Percentiles rank a stretch among this genome's conserved stretches.
Conservation (phyloP, 2,888 invertebrate genomes). For the Oxystoma pomonae region DNA sequence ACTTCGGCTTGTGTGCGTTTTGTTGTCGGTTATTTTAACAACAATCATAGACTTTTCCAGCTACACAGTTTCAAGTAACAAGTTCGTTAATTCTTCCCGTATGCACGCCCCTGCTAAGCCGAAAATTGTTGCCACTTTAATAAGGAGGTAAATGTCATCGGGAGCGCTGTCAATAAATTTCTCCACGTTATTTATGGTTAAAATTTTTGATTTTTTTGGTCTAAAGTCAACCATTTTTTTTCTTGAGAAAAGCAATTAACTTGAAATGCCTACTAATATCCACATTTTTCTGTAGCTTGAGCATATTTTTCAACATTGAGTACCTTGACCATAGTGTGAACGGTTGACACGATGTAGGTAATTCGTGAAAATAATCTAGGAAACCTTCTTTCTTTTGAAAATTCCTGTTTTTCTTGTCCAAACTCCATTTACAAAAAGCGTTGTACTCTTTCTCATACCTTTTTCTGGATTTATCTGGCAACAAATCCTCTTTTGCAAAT, state of each 20-base stretch:
- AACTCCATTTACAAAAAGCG: too few relatives aligned
- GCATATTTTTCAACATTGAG: constrained; percentile 1
- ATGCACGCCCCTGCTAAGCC: background rate
- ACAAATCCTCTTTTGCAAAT: too few relatives aligned
- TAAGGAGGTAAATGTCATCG: too few relatives aligned
- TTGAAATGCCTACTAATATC: background rate
- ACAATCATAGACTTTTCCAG: background rate
- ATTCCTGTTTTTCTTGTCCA: too few relatives aligned
- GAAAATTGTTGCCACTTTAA: background rate
- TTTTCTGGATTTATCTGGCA: too few relatives aligned
- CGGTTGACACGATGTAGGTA: constrained; percentile 5
- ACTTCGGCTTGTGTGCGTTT: background rate
- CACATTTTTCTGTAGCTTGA: background rate
- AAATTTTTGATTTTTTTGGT: background rate
- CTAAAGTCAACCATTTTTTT: background rate
- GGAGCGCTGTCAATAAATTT: background rate
- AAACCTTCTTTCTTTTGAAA: constrained; percentile 2
- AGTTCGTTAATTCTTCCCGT: background rate
- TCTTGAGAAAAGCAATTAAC: background rate
- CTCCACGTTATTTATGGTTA: background rate
- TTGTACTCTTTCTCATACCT: too few relatives aligned
- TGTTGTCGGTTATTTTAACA: background rate
- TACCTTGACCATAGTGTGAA: constrained; percentile 7
- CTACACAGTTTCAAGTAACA: background rate
- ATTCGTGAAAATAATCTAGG: background rate